Percentiles rank a stretch among this genome's conserved stretches.
These are phyloP conservation scores for Corythornis cristatus DNA, from an alignment of 2,113 vertebrate genomes.

Conservation along the genomic window DNA sequence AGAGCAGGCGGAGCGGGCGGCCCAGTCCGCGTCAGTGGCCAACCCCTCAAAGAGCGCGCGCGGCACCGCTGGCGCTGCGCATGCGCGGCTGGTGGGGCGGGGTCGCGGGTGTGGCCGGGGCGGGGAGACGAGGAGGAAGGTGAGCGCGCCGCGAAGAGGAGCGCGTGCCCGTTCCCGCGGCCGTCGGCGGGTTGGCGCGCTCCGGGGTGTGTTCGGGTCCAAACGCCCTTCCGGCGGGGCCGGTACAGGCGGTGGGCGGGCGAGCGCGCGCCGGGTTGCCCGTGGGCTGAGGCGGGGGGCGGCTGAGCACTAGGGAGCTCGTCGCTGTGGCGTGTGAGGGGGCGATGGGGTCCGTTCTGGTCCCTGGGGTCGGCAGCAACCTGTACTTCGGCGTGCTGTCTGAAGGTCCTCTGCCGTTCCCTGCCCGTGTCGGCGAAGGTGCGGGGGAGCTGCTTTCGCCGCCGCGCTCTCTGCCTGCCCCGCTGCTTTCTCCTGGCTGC, in stretches of 20 bases:
- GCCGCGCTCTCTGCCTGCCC: not conserved
- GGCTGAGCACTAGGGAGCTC: fast-evolving
- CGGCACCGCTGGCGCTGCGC: not conserved
- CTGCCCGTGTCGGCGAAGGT: not conserved
- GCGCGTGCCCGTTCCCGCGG: not conserved
- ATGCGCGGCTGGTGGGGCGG: not conserved
- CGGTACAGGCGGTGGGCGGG: not conserved
- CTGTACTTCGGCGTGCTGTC: fast-evolving
- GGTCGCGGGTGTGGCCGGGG: not conserved
- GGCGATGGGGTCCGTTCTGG: not conserved
- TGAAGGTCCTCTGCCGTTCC: fast-evolving
- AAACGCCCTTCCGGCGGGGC: not conserved
- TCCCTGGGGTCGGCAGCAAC: not conserved
- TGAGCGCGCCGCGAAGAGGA: not conserved
- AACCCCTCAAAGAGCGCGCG: not conserved
- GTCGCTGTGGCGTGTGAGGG: too few relatives aligned
- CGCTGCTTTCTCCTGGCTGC: not conserved
- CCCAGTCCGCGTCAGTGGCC: fast-evolving
- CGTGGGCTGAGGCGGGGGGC: not conserved
- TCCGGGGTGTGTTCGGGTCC: fast-evolving
- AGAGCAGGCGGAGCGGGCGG: fast-evolving
- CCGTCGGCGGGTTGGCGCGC: fast-evolving
- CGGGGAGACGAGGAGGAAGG: not conserved
- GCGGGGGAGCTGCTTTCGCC: not conserved
- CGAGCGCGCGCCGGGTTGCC: not conserved